A percentile compares a stretch with the other conserved stretches of the same genome.
Conservation (phyloP, 2,797 vertebrate species). For the Sciurus vulgaris region DNA sequence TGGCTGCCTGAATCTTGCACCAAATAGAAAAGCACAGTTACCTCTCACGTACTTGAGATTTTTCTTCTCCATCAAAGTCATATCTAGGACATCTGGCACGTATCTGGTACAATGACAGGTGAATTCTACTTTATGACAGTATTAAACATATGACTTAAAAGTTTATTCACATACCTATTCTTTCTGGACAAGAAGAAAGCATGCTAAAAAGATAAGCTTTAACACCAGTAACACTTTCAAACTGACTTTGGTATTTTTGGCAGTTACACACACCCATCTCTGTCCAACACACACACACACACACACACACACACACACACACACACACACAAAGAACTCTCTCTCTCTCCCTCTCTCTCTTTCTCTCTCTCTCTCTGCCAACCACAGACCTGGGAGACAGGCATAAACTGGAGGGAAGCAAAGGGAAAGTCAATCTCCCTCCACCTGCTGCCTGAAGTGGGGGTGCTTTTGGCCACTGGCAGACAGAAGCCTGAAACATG, state of each 20-base stretch:
- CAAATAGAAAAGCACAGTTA: slow-evolving; percentile 56
- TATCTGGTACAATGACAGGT: slow-evolving; percentile 70
- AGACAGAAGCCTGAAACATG: slow-evolving; percentile 63
- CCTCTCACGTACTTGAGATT: slow-evolving; percentile 64
- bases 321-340: slow-evolving; percentile 36
- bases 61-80: slow-evolving; percentile 75
- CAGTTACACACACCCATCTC: slow-evolving; percentile 55
- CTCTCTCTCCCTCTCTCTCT: neutral
- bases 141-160: slow-evolving; percentile 71
- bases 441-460: slow-evolving; percentile 81
- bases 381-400: slow-evolving; percentile 70
- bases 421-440: slow-evolving; percentile 75
- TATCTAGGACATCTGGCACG: slow-evolving; percentile 77
- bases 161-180: slow-evolving; percentile 50
- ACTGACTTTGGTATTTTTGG: slow-evolving; percentile 77
- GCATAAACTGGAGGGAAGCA: slow-evolving; percentile 67
- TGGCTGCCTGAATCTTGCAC: slow-evolving; percentile 45
- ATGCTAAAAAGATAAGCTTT: slow-evolving; percentile 50
- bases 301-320: slow-evolving; percentile 60
- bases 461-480: slow-evolving; percentile 64
- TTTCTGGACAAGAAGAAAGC: slow-evolving; percentile 62
- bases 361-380: neutral
- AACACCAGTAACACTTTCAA: slow-evolving; percentile 75
- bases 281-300: slow-evolving; percentile 56
- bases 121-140: slow-evolving; percentile 66